Conservation (phyloP, 1,140 invertebrate species). For the Aplysia californica region DNA sequence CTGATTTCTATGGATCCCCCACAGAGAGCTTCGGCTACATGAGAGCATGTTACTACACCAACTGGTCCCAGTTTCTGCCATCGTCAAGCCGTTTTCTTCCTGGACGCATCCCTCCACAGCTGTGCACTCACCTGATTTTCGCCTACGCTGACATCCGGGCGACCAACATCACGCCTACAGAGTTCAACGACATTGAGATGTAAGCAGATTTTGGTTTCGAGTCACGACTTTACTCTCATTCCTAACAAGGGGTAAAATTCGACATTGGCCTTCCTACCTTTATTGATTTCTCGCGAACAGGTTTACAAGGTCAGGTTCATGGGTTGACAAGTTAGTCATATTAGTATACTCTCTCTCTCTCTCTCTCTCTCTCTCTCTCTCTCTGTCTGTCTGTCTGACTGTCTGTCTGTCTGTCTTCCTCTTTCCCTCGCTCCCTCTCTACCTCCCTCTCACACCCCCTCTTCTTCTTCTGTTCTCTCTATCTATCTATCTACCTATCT, state of each 20-base stretch:
- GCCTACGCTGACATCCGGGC: conserved; percentile 80
- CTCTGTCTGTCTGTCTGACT: background rate
- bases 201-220: background rate
- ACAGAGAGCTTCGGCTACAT: conserved; percentile 20
- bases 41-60: conserved; percentile 90
- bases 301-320: no score
- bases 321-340: no score
- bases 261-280: no score
- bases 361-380: background rate
- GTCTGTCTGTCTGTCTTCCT: background rate
- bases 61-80: conserved; percentile 91
- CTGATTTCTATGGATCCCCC: no score
- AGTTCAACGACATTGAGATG: conserved; percentile 32
- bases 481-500: background rate
- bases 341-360: background rate
- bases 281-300: no score
- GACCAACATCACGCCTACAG: conserved; percentile 19
- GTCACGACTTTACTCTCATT: background rate
- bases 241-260: background rate
- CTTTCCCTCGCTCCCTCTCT: background rate
- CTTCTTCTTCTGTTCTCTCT: no score
- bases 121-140: conserved; percentile 94
- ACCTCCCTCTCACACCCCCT: no score
- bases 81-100: conserved; percentile 87
- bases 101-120: conserved; percentile 84